phyloP scores from a whole-genome alignment of 2,888 invertebrate species.

The Encarsia formosa region DNA sequence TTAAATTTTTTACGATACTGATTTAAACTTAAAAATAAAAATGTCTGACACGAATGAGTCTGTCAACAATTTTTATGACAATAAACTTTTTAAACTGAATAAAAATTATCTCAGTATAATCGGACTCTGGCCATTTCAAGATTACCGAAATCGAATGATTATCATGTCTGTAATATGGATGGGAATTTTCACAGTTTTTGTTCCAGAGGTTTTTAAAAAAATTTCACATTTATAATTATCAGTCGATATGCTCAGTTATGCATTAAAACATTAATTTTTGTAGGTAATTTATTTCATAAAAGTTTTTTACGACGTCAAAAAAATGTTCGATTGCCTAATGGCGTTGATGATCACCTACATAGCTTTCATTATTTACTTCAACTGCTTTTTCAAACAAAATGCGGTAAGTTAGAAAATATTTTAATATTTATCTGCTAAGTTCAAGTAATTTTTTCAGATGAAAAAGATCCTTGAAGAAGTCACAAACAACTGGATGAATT shows the following conservation, averaged over 20 bases:
- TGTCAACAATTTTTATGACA: not conserved
- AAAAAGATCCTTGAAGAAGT: conserved; percentile 5
- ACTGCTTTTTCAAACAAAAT: not conserved
- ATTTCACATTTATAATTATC: not conserved
- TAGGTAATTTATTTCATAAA: conserved; percentile 15
- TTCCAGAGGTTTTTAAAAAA: conserved; percentile 11
- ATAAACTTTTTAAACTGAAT: not conserved
- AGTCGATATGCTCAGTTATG: not conserved
- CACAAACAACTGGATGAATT: not conserved
- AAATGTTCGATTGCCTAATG: conserved; percentile 13
- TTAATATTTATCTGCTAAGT: not conserved
- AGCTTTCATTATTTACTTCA: not conserved
- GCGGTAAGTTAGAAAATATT: conserved; percentile 5
- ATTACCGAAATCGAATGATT: not conserved
- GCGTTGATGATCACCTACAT: conserved; percentile 8
- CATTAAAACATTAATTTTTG: not conserved
- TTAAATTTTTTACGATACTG: too few relatives aligned
- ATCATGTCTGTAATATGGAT: not conserved
- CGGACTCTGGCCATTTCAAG: conserved; percentile 21
- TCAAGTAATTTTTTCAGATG: conserved; percentile 8
- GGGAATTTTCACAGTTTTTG: not conserved
- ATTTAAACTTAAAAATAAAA: too few relatives aligned
- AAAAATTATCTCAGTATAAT: not conserved
- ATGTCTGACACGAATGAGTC: too few relatives aligned
- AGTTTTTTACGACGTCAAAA: not conserved